These are phyloP conservation scores for Calcarius ornatus DNA, from an alignment of 2,113 vertebrate genomes.

Conservation along the genomic window DNA sequence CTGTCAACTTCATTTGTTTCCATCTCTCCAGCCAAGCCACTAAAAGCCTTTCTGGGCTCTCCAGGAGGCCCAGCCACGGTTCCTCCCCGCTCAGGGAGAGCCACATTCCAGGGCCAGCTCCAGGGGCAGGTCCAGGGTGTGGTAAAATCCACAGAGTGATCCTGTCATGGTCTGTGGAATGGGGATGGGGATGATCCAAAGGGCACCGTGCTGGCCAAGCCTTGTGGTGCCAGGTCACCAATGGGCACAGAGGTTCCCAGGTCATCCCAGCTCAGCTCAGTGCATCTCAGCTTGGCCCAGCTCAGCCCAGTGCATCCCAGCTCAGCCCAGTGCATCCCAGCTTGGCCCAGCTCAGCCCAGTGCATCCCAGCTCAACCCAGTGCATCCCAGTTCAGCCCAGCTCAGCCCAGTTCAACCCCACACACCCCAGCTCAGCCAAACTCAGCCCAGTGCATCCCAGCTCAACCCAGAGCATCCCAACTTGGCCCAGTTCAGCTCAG, in stretches of 20 bases:
- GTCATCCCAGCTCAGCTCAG: not conserved
- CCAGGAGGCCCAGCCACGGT: fast-evolving
- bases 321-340: not conserved
- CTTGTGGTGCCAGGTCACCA: not conserved
- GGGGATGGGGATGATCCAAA: not conserved
- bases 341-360: not conserved
- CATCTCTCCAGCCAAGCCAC: not conserved
- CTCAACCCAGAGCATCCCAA: not conserved
- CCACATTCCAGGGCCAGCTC: not conserved
- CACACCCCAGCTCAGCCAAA: not conserved
- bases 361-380: not conserved
- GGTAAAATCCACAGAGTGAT: not conserved
- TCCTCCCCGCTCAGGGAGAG: not conserved
- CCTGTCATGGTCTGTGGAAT: fast-evolving
- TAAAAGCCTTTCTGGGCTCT: not conserved
- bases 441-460: not conserved
- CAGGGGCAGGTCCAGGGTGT: not conserved
- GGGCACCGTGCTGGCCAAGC: not conserved
- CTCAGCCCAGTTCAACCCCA: fast-evolving
- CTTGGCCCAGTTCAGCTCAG: not conserved
- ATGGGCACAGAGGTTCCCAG: not conserved
- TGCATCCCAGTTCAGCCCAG: not conserved
- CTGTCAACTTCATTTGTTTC: conserved; percentile 44
- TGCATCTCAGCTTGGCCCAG: not conserved
- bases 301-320: fast-evolving